These are phyloP conservation scores for Gadopsis marmoratus DNA, from an alignment of 2,797 vertebrate species.

Conservation along the genomic window DNA sequence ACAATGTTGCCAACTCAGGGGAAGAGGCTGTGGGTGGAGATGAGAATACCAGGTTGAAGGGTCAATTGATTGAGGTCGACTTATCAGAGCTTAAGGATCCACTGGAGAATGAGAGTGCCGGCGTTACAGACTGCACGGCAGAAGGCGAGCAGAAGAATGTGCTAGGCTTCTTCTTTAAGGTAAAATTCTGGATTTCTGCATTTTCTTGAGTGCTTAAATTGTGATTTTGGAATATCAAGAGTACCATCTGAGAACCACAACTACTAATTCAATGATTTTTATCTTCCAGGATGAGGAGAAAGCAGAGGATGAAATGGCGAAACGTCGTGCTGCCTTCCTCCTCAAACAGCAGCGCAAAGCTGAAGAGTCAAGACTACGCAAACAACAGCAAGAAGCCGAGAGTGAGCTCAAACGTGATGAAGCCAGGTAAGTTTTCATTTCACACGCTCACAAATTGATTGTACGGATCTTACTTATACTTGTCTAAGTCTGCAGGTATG, in stretches of 20 bases:
- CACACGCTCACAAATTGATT: background rate
- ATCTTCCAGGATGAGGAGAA: conserved; percentile 89
- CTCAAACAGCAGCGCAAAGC: conserved; percentile 97
- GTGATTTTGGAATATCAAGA: background rate
- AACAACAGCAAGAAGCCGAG: conserved; percentile 92
- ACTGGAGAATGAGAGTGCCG: conserved; percentile 76
- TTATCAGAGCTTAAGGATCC: conserved; percentile 89
- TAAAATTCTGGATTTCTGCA: conserved; percentile 86
- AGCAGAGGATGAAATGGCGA: conserved; percentile 95
- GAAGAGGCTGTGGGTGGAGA: conserved; percentile 78
- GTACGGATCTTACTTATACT: background rate
- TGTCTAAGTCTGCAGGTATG: background rate
- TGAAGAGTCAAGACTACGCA: conserved; percentile 91
- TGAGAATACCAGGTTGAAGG: conserved; percentile 85
- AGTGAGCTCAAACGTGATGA: conserved; percentile 95
- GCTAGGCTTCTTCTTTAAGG: conserved; percentile 99
- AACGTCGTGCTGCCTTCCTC: conserved; percentile 95
- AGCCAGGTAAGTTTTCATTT: conserved; percentile 83
- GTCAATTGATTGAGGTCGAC: conserved; percentile 93
- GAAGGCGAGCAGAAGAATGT: conserved; percentile 93
- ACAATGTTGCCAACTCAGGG: conserved; percentile 69
- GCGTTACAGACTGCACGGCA: conserved; percentile 73
- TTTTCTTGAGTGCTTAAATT: background rate
- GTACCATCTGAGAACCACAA: background rate
- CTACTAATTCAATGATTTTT: background rate